Base-by-base conservation (phyloP, 2,113 vertebrate species). In the Dromaius novaehollandiae region DNA sequence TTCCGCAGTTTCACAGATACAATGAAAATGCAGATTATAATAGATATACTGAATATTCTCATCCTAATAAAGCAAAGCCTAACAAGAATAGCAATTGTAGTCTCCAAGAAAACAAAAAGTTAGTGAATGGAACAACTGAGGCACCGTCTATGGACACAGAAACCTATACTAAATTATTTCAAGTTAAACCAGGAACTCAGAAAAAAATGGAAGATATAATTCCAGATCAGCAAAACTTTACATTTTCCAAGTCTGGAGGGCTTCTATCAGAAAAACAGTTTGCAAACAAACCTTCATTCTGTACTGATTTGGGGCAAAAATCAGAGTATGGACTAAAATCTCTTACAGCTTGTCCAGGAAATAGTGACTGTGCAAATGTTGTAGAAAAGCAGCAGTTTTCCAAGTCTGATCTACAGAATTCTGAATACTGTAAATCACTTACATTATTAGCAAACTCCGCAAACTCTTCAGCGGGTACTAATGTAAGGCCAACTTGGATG, bases 151-250 rank as follows among this genome's bases (percentile, higher is more conserved):
- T 98, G 95, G 97, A 98, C 89, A 63, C 95, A 92, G 98, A 98
- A 44, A 92, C 96, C 26, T 98, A 98, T 20, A 88, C 87, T 81
- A 98, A 98, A 75, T 96, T 98, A 93, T 98, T 98, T 96, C 98
- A 98, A 75, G 96, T 95, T 88, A 98, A 98, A 94, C 97, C 97
- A 97, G 91, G 97, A 95, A 92, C 89, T 93, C 98, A 97, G 92
- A 98, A 98, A 82, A 98, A 98, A 97, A 95, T 94, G 92, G 98
- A 98, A 64, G 98, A 98, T 86, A 85, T 92, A 42, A 84, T 98
- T 81, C 88, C 97, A 84, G 98, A 98, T 77, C 97, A 97, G 74
- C 98, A 98, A 17, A 97, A 96, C 93, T 98, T 98, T 64, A 44
- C 95, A 13, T 98, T 98, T 97, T 89, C 96, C 82, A 98, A 98